phyloP scores from a whole-genome alignment of 2,113 vertebrate species.

The Lathamus discolor region DNA sequence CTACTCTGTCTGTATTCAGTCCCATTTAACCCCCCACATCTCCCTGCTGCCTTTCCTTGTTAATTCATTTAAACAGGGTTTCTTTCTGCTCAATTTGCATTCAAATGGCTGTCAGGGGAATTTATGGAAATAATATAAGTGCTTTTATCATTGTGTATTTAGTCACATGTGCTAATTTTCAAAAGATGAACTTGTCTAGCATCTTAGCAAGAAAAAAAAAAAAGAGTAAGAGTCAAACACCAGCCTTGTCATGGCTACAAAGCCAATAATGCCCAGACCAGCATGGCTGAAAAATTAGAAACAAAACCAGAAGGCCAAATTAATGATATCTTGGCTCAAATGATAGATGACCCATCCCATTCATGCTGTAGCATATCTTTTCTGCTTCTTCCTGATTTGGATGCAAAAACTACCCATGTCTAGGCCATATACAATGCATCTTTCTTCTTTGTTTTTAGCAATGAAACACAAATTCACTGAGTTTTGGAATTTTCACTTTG shows the following conservation, averaged over 20 bases:
- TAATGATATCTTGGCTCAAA: not conserved
- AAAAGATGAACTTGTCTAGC: constrained; percentile 49
- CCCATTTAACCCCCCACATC: not conserved
- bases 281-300: not conserved
- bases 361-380: not conserved
- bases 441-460: not conserved
- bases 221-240: not conserved
- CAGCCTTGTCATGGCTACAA: not conserved
- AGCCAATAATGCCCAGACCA: not conserved
- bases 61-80: constrained; percentile 57
- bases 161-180: constrained; percentile 54
- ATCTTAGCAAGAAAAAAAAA: not conserved
- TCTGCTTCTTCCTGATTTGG: not conserved
- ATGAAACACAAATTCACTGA: not conserved
- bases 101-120: constrained; percentile 55
- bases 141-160: constrained; percentile 62
- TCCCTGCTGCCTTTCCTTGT: not conserved
- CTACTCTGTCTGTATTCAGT: not conserved
- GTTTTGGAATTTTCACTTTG: not conserved
- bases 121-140: constrained; percentile 70
- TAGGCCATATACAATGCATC: not conserved
- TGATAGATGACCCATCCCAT: not conserved
- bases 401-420: not conserved
- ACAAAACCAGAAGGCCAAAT: not conserved
- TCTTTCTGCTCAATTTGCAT: constrained; percentile 58